Base-by-base conservation (phyloP, 2,797 vertebrate species). In the Valencia hispanica region DNA sequence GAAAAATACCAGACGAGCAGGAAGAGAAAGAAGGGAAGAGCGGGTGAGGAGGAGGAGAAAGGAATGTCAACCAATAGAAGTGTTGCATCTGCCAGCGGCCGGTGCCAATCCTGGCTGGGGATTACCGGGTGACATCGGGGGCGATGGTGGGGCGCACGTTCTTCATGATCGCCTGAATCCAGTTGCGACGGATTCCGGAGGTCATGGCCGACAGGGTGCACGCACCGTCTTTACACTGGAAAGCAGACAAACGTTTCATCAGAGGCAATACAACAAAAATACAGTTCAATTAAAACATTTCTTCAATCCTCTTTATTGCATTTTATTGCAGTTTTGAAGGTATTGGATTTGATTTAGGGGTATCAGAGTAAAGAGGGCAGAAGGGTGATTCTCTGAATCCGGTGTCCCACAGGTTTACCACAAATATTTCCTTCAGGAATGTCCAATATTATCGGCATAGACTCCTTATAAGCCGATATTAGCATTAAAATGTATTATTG, bases 161-260 rank as follows among this genome's bases (percentile, higher is more conserved):
- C 92, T 99, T 99, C 96, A 98, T 97, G 87, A 99, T 97, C 85
- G 98, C 98, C 93, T 99, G 98, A 88, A 99, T 99, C 98, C 98
- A 99, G 91, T 99, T 99, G 88, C 97, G 95, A 3, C 98, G 97
- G 91, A 99, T 99, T 79, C 98, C 98, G 0, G 98, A 98, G 0
- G 98, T 99, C 98, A 99, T 99, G 68, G 98, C 98, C 0, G 98
- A 99, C 84, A 99, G 94, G 2, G 96, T 98, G 90, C 97, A 98
- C 2, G 95, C 94, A 20, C 96, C 96, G 81, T 97, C 97, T 90
- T 98, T 98, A 11, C 97, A 98, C 98, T 99, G 89, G 71, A 89
- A n/a, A 86, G 75, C 74, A 87, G 70, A 79, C 48, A 84, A 70
- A 70, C 41, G 82, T 51, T 72, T 55, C 12, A 53, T 80, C 61